These are phyloP conservation scores for Otocyon megalotis DNA, from an alignment of 2,113 vertebrate species.

Conservation along the genomic window DNA sequence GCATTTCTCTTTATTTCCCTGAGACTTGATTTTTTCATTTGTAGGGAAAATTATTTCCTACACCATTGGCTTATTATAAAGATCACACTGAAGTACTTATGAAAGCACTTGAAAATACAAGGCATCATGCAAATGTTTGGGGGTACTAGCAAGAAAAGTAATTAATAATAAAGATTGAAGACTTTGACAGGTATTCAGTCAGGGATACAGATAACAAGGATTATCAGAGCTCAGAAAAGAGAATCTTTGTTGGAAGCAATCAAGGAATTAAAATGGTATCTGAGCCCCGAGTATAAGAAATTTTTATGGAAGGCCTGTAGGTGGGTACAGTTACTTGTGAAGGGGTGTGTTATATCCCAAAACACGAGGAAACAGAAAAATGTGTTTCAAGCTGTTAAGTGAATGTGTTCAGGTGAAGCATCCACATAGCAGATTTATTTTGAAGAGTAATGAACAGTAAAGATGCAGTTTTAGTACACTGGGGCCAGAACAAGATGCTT, in stretches of 20 bases:
- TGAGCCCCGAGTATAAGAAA: constrained; percentile 35
- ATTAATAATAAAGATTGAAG: constrained; percentile 43
- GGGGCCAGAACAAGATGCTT: not conserved
- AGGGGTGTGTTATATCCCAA: not conserved
- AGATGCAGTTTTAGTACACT: not conserved
- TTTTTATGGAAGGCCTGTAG: not conserved
- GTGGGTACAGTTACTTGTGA: not conserved
- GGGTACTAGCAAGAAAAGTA: not conserved
- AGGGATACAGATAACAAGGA: not conserved
- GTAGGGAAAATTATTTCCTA: constrained; percentile 37
- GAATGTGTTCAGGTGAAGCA: not conserved
- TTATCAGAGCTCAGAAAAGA: constrained; percentile 3
- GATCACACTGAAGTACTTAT: constrained; percentile 5
- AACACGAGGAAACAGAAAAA: not conserved
- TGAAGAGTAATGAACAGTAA: not conserved
- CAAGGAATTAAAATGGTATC: constrained; percentile 53
- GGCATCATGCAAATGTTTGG: not conserved
- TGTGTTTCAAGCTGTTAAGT: not conserved
- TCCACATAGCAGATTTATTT: not conserved
- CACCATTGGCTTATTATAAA: not conserved
- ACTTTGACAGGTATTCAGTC: not conserved
- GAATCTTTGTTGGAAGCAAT: constrained; percentile 18
- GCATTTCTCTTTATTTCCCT: constrained; percentile 36
- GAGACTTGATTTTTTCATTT: constrained; percentile 48
- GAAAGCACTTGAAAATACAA: constrained; percentile 61